These are phyloP conservation scores for Cacoxenus indagator DNA, from an alignment of 2,888 invertebrate genomes.

Conservation along the genomic window DNA sequence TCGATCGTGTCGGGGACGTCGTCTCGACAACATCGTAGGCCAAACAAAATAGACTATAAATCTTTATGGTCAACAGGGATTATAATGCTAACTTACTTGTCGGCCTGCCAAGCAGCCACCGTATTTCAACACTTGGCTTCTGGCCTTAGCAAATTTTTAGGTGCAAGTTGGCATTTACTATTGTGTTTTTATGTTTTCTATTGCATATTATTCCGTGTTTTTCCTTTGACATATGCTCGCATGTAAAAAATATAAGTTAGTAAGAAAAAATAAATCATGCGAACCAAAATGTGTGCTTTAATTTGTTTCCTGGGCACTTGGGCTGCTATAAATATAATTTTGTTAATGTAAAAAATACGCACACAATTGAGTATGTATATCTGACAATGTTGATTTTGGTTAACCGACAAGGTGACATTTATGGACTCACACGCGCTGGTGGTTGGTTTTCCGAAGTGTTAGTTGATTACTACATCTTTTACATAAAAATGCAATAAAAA, in stretches of 20 bases:
- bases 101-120: constrained; percentile 36
- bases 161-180: constrained; percentile 52
- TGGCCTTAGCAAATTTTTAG: constrained; percentile 56
- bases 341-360: constrained; percentile 3
- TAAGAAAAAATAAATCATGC: background rate
- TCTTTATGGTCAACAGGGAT: constrained; percentile 65
- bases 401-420: background rate
- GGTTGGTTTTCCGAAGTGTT: constrained; percentile 8
- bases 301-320: background rate
- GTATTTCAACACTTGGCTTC: constrained; percentile 23
- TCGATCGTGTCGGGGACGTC: background rate
- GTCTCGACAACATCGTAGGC: background rate
- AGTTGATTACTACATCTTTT: constrained; percentile 44
- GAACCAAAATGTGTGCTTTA: constrained; percentile 2
- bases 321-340: constrained; percentile 17
- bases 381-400: background rate
- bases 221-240: constrained; percentile 41
- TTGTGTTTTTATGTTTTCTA: constrained; percentile 42
- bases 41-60: constrained; percentile 63
- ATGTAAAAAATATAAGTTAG: background rate
- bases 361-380: background rate
- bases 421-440: background rate
- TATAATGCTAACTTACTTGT: too few relatives aligned
- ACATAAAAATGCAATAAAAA: constrained; percentile 66
- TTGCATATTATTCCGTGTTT: constrained; percentile 33